A percentile compares a stretch with the other conserved stretches of the same genome.
phyloP scores from a whole-genome alignment of 1,140 invertebrate species.

The Cyphomyrmex costatus region DNA sequence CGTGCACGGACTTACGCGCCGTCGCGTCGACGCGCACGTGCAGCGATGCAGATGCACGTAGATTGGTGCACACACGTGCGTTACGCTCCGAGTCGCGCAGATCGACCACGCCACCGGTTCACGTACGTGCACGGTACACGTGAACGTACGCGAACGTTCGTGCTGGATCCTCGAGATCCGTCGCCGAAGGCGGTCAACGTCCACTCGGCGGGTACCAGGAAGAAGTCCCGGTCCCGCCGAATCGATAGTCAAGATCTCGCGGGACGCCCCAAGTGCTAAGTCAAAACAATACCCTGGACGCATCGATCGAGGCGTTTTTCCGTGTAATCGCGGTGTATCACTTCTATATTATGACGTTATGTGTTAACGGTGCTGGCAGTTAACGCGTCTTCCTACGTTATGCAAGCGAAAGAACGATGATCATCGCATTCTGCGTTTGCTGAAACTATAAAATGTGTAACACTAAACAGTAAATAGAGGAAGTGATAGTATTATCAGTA shows the following conservation, averaged over 20 bases:
- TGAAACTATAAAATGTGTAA: background rate
- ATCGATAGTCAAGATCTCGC: constrained; percentile 71
- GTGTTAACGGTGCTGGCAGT: constrained; percentile 60
- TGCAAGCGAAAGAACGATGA: background rate
- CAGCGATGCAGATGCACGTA: constrained; percentile 58
- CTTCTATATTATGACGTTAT: constrained; percentile 70
- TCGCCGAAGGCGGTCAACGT: constrained; percentile 64
- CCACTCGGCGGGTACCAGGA: constrained; percentile 57
- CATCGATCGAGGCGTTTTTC: constrained; percentile 57
- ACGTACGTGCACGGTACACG: constrained; percentile 61
- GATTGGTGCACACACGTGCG: constrained; percentile 64
- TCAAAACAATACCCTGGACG: constrained; percentile 65
- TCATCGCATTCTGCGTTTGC: background rate
- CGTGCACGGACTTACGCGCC: constrained; percentile 33
- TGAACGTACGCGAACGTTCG: constrained; percentile 48
- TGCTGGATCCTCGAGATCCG: constrained; percentile 40
- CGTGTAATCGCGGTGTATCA: constrained; percentile 63
- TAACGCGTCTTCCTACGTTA: constrained; percentile 51
- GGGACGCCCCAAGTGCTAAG: constrained; percentile 37
- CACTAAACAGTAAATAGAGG: background rate
- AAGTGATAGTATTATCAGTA: background rate
- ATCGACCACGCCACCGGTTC: constrained; percentile 67
- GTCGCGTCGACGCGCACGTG: constrained; percentile 54
- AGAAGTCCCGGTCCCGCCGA: constrained; percentile 61
- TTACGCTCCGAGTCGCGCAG: constrained; percentile 32